Conservation (phyloP, 2,113 vertebrate genomes). For the Archilochus colubris region DNA sequence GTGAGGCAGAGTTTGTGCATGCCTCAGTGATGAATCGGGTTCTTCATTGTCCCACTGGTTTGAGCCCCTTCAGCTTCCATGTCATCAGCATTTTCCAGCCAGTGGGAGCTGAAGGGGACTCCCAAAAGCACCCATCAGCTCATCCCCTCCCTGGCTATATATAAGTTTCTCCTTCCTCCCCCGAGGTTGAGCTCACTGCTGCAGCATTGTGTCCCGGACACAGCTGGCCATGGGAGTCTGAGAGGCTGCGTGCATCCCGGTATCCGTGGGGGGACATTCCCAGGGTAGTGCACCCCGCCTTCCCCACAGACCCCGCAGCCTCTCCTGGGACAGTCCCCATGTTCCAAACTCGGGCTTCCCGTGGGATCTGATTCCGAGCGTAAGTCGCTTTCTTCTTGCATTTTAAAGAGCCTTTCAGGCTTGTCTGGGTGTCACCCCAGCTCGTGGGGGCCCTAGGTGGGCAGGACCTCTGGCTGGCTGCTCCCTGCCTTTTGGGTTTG, state of each 20-base stretch:
- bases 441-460: accelerated
- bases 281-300: neutral
- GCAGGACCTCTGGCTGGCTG: neutral
- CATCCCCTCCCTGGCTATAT: neutral
- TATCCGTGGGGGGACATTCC: neutral
- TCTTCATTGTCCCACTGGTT: neutral
- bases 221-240: neutral
- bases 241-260: neutral
- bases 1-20: neutral
- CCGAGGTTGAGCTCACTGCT: neutral
- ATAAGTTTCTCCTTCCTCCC: neutral
- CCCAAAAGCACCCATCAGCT: neutral
- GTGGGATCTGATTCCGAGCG: neutral
- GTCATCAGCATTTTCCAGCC: neutral
- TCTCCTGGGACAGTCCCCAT: neutral
- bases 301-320: neutral
- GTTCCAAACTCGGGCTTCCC: neutral
- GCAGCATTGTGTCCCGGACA: neutral
- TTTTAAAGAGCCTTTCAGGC: neutral
- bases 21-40: neutral
- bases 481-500: accelerated
- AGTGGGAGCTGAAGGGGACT: neutral
- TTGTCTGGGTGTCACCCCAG: too few species aligned
- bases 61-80: neutral
- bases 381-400: neutral